Evolutionary conservation across 2,113 vertebrate genomes (phyloP).

Genomic region (Philantomba maxwellii): DNA sequence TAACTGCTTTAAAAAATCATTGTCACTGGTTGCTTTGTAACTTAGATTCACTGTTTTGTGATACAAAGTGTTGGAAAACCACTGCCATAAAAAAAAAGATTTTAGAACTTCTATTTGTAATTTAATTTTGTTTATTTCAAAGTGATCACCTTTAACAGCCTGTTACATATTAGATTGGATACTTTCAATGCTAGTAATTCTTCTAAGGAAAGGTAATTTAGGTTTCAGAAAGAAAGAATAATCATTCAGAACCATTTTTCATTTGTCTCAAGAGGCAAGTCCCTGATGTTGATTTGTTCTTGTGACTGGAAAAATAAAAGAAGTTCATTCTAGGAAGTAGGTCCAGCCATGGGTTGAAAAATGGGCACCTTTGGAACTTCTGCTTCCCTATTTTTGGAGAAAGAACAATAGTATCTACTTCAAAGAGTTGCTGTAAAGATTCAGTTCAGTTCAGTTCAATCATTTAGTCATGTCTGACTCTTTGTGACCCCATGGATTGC

Average conservation of each 20-base stretch:
- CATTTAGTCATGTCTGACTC: accelerated
- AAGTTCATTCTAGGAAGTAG: not conserved
- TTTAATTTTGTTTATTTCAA: conserved; percentile 26
- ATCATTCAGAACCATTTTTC: conserved; percentile 1
- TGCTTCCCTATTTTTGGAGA: not conserved
- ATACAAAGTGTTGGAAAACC: not conserved
- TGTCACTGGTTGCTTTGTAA: not conserved
- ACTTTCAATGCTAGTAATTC: not conserved
- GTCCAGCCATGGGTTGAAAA: not conserved
- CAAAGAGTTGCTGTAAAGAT: not conserved
- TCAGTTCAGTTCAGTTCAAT: not conserved
- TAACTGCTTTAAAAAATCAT: not conserved
- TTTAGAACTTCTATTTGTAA: not conserved
- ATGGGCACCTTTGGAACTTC: not conserved
- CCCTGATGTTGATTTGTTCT: not conserved
- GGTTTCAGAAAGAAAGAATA: not conserved
- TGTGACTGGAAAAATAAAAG: not conserved
- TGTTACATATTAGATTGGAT: not conserved
- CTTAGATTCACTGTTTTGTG: not conserved
- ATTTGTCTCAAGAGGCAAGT: conserved; percentile 2
- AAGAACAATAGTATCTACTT: not conserved
- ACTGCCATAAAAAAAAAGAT: not conserved
- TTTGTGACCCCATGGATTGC: not conserved
- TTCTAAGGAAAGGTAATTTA: conserved; percentile 12
- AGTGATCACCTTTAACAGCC: not conserved